A percentile compares a stretch with the other conserved stretches of the same genome.
These are phyloP conservation scores for Hozukius guyotensis DNA, from an alignment of 2,797 vertebrate species.

Conservation along the genomic window DNA sequence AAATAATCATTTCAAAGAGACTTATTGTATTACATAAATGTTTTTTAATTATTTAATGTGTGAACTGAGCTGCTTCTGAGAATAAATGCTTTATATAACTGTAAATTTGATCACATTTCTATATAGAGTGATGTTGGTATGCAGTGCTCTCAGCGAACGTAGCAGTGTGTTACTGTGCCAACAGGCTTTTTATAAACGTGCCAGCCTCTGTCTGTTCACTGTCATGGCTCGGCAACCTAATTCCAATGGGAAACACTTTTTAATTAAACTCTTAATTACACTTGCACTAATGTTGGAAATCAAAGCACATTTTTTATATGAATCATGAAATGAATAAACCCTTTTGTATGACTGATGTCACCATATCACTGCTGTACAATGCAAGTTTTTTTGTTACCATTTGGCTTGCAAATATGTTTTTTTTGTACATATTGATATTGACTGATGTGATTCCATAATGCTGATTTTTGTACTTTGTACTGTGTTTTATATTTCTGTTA, in stretches of 20 bases:
- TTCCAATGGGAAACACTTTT: constrained; percentile 5
- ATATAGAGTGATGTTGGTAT: not conserved
- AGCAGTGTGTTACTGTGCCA: constrained; percentile 26
- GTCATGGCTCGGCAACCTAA: not conserved
- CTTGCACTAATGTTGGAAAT: constrained; percentile 35
- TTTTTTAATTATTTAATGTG: constrained; percentile 1
- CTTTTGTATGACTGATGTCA: not conserved
- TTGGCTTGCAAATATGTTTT: constrained; percentile 2
- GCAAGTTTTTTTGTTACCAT: not conserved
- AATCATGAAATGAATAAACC: constrained; percentile 5
- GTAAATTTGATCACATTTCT: not conserved
- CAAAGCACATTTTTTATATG: not conserved
- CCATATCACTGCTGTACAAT: not conserved
- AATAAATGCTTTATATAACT: not conserved
- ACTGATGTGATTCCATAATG: constrained; percentile 6
- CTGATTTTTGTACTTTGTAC: constrained; percentile 22
- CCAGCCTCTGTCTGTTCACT: not conserved
- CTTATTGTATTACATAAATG: not conserved
- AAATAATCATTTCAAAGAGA: not conserved
- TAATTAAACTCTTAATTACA: not conserved
- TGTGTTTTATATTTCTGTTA: constrained; percentile 23
- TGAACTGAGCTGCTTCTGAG: constrained; percentile 5
- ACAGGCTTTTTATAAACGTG: not conserved
- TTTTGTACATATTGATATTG: constrained; percentile 33
- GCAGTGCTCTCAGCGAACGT: not conserved